Evolutionary conservation across 1,140 invertebrate species (phyloP), one percentile per base, ranked within the genome.

Genomic region (Orius insidiosus): DNA sequence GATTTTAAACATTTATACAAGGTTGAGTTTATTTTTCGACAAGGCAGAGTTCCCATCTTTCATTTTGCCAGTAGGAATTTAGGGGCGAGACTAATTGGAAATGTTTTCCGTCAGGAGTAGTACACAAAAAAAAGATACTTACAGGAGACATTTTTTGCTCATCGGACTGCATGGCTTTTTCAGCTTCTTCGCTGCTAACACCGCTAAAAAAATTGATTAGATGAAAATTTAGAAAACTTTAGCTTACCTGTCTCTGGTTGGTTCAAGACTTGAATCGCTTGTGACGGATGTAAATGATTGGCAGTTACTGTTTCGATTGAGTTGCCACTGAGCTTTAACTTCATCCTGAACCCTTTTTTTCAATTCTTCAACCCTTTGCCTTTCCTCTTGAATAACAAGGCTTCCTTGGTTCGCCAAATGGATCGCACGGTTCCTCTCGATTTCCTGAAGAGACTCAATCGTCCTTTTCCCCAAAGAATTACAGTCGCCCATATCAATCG

Each of bases 341-440:
- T 92, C 86, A 58, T 88, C 80, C 57, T 89, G 85, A 0, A 83
- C 85, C 46, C 83, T 68, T 46, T 81, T 72, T 57, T 90, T 89
- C 37, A 92, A 61, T 57, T 88, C 85, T 45, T 78, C 75, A 24
- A 94, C 82, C 56, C 87, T 75, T 54, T 82, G 76, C 44, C 85
- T 68, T 63, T 92, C 86, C 58, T 90, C 80, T 57, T 89, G 85
- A 56, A 93, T 88, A 35, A 93, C 83, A 69, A 85, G 78, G 55
- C 79, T 82, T 45, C 84, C 86, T 80, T 90, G 85, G 62, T 89
- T 82, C 47, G 84, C 85, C 55, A 93, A 70, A 69, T 88, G 76
- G 50, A 85, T 68, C 55, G 88, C 78, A 37, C 86, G 68, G 62
- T 86, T 88, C 59, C 80, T 73, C 62, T 92, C 86, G 47, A 92